phyloP scores from a whole-genome alignment of 2,888 invertebrate species.

The Rapana venosa region DNA sequence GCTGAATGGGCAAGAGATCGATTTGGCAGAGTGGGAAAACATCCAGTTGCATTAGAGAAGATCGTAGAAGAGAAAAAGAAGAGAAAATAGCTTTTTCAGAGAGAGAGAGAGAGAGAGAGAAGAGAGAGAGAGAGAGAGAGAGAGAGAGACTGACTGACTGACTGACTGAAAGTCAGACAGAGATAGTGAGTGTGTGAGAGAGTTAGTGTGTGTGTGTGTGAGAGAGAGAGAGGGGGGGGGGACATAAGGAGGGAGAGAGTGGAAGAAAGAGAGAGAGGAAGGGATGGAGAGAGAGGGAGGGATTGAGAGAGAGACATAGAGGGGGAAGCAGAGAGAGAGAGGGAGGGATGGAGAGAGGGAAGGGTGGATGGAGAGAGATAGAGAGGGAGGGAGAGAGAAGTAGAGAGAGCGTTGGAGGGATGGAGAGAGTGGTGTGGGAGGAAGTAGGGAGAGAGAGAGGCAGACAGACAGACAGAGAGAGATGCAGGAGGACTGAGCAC shows the following conservation, averaged over 20 bases:
- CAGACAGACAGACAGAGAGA: no score
- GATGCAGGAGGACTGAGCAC: no score
- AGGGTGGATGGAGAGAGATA: neutral
- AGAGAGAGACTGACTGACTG: no score
- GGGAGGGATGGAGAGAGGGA: neutral
- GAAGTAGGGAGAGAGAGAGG: no score
- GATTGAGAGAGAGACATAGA: neutral
- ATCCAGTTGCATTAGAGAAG: no score
- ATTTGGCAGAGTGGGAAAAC: no score
- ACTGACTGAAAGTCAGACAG: neutral
- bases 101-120: neutral
- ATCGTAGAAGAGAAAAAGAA: no score
- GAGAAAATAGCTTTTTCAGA: neutral
- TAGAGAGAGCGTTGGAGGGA: no score
- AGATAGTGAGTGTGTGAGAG: neutral
- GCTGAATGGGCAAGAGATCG: no score
- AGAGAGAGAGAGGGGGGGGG: neutral
- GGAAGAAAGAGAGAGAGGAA: neutral
- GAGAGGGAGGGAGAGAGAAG: neutral
- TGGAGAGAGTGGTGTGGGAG: no score
- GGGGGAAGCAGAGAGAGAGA: neutral
- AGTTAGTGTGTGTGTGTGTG: neutral
- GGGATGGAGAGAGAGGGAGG: neutral
- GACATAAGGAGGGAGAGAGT: neutral
- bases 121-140: no score